These are phyloP conservation scores for Tipula unca DNA, from an alignment of 2,888 invertebrate genomes.

Conservation along the genomic window DNA sequence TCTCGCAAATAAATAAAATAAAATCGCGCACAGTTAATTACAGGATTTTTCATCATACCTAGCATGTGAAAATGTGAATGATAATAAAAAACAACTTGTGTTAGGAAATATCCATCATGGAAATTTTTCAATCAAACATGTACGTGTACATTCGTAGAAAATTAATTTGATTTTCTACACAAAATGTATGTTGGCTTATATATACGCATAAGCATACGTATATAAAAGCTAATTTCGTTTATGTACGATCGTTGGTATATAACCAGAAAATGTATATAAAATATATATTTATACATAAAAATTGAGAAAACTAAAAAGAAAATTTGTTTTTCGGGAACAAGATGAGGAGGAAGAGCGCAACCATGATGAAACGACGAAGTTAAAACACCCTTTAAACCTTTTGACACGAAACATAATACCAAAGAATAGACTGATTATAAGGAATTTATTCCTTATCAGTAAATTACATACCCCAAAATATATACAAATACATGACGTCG, in stretches of 20 bases:
- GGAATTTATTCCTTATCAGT: not conserved
- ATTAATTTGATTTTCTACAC: not conserved
- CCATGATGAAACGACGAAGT: not conserved
- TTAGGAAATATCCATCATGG: not conserved
- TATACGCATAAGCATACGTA: too few relatives aligned
- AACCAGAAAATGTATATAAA: not conserved
- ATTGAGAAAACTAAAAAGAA: not conserved
- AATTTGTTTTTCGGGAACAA: not conserved
- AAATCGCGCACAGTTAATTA: not conserved
- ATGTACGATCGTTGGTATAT: not conserved
- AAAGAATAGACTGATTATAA: slow-evolving; percentile 2
- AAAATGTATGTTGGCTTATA: not conserved
- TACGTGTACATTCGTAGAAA: not conserved
- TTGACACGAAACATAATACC: not conserved
- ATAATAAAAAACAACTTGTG: not conserved
- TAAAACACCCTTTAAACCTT: not conserved
- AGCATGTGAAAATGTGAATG: too few relatives aligned
- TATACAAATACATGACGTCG: not conserved
- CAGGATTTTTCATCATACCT: not conserved
- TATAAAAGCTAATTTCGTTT: not conserved
- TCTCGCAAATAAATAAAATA: not conserved
- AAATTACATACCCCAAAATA: not conserved
- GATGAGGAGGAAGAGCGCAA: not conserved
- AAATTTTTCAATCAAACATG: not conserved
- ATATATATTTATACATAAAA: not conserved